Percentiles rank a stretch among this genome's conserved stretches.
These are phyloP conservation scores for Lordiphosa collinella DNA, from an alignment of 1,140 invertebrate genomes.

Conservation along the genomic window DNA sequence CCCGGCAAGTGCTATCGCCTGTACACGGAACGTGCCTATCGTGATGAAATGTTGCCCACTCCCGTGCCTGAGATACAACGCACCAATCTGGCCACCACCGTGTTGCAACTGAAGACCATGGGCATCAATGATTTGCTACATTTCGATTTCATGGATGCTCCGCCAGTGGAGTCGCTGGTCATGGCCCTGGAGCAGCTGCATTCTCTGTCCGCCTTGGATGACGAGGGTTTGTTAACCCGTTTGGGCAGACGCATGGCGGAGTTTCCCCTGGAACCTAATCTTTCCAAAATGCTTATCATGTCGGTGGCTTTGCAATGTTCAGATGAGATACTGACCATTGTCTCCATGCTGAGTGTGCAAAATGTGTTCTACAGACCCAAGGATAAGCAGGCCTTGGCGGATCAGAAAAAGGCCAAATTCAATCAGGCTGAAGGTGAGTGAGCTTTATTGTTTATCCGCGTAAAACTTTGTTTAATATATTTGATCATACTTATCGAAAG, in stretches of 20 bases:
- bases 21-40: slow-evolving; percentile 98
- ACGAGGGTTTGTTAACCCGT: slow-evolving; percentile 96
- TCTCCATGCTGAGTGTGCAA: slow-evolving; percentile 99
- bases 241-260: slow-evolving; percentile 98
- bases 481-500: too few relatives aligned
- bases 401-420: slow-evolving; percentile 99
- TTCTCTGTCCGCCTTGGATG: slow-evolving; percentile 97
- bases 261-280: slow-evolving; percentile 98
- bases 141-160: slow-evolving; percentile 99
- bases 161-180: slow-evolving; percentile 97
- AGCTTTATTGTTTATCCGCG: too few relatives aligned
- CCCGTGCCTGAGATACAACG: slow-evolving; percentile 99
- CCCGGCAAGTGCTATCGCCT: slow-evolving; percentile 99
- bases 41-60: slow-evolving; percentile 99
- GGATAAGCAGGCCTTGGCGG: slow-evolving; percentile 98
- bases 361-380: slow-evolving; percentile 99
- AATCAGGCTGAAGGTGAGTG: slow-evolving; percentile 93
- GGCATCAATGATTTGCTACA: slow-evolving; percentile 99
- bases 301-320: slow-evolving; percentile 99
- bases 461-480: too few relatives aligned
- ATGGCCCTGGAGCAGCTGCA: slow-evolving; percentile 98
- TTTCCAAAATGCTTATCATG: slow-evolving; percentile 99
- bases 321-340: slow-evolving; percentile 98
- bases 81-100: slow-evolving; percentile 97
- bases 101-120: slow-evolving; percentile 98